A percentile compares a stretch with the other conserved stretches of the same genome.
phyloP scores from a whole-genome alignment of 2,888 invertebrate species.

The Neoitamus cyanurus region DNA sequence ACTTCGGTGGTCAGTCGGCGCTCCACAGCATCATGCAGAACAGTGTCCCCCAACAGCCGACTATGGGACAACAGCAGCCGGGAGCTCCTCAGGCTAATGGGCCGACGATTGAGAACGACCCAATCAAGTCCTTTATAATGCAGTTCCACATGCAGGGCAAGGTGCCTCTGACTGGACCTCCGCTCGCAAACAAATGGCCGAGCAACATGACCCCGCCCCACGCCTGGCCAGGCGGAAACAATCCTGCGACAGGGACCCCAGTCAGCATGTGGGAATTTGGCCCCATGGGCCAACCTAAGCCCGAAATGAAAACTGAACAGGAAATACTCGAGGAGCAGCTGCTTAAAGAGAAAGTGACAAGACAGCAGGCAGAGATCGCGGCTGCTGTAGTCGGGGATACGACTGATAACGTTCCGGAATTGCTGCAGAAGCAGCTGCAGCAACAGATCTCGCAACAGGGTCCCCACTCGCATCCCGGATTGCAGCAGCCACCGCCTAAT shows the following conservation, averaged over 20 bases:
- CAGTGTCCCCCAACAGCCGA: not conserved
- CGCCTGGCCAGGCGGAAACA: not conserved
- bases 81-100: not conserved
- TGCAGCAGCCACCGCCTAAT: constrained; percentile 47
- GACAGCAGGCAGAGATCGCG: not conserved
- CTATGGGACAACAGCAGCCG: not conserved
- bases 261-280: constrained; percentile 46
- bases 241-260: not conserved
- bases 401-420: constrained; percentile 51
- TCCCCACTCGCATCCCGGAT: too few relatives aligned
- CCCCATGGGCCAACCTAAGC: constrained; percentile 26
- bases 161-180: constrained; percentile 22
- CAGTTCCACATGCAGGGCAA: constrained; percentile 64
- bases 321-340: constrained; percentile 52
- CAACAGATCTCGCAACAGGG: constrained; percentile 52
- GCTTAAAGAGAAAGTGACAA: constrained; percentile 1
- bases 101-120: constrained; percentile 63
- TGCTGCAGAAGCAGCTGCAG: constrained; percentile 55
- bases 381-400: not conserved
- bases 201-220: not conserved
- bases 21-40: constrained; percentile 49
- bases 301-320: constrained; percentile 53
- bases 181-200: constrained; percentile 28
- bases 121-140: constrained; percentile 68
- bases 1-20: not conserved